Percentiles rank a stretch among this genome's conserved stretches.
These are phyloP conservation scores for Corydoras maculifer DNA, from an alignment of 2,113 vertebrate genomes.

Conservation along the genomic window DNA sequence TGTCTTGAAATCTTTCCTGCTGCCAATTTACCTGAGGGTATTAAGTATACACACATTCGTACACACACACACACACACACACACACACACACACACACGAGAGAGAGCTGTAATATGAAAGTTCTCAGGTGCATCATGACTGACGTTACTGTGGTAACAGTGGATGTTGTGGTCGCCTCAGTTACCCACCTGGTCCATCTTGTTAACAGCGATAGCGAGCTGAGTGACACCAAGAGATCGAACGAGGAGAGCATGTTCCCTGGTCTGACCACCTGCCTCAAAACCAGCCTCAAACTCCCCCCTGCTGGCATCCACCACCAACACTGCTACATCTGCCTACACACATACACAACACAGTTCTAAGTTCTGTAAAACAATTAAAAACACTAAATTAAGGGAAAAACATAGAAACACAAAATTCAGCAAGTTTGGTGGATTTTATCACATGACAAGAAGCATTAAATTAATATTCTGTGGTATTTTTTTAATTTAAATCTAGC, in stretches of 20 bases:
- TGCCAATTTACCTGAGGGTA: constrained; percentile 83
- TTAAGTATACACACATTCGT: constrained; percentile 24
- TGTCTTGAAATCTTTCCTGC: constrained; percentile 88
- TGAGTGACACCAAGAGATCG: constrained; percentile 97
- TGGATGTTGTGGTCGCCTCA: constrained; percentile 28
- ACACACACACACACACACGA: constrained; percentile 1
- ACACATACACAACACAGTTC: constrained; percentile 28
- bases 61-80: constrained; percentile 15
- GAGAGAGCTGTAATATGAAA: constrained; percentile 14
- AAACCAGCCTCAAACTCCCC: constrained; percentile 98
- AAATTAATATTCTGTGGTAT: too few relatives aligned
- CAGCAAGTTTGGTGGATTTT: too few relatives aligned
- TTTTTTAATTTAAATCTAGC: too few relatives aligned
- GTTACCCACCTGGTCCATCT: constrained; percentile 92
- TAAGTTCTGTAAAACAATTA: too few relatives aligned
- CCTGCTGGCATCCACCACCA: constrained; percentile 92
- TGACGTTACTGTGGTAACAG: constrained; percentile 30
- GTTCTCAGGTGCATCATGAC: constrained; percentile 33
- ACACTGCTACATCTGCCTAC: constrained; percentile 90
- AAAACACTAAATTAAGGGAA: too few relatives aligned
- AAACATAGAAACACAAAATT: too few relatives aligned
- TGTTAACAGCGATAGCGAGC: constrained; percentile 91
- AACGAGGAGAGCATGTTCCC: constrained; percentile 92
- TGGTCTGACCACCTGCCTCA: constrained; percentile 91
- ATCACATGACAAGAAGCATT: too few relatives aligned